Percentiles rank a stretch among this genome's conserved stretches.
These are phyloP conservation scores for Orussus abietinus DNA, from an alignment of 1,140 invertebrate genomes.

Conservation along the genomic window DNA sequence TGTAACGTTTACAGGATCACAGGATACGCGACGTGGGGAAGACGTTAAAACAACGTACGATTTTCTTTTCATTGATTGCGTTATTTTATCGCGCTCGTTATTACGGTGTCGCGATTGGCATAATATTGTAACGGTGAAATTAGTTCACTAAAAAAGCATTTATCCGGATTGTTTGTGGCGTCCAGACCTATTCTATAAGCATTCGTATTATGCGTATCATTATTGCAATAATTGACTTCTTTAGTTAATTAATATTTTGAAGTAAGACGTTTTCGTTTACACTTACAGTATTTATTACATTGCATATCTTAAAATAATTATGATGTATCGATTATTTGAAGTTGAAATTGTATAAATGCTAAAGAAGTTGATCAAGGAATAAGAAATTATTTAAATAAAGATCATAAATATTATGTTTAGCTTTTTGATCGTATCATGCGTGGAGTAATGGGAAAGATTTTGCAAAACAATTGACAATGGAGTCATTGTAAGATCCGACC, in stretches of 20 bases:
- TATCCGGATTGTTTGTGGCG: too few relatives aligned
- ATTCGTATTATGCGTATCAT: neutral
- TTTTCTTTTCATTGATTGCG: neutral
- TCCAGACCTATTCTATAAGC: slow-evolving; percentile 10
- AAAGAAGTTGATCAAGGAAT: neutral
- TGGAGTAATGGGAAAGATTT: too few relatives aligned
- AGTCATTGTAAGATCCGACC: too few relatives aligned
- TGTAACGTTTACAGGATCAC: neutral
- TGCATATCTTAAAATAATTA: neutral
- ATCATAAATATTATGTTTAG: neutral
- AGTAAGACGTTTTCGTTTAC: too few relatives aligned
- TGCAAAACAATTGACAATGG: too few relatives aligned
- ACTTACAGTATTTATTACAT: neutral
- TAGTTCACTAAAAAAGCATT: too few relatives aligned
- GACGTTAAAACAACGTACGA: neutral
- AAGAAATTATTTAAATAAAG: neutral
- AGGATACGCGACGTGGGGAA: neutral
- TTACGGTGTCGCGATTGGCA: neutral
- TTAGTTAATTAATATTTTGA: neutral
- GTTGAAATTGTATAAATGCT: neutral
- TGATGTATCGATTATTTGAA: neutral
- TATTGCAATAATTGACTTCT: neutral
- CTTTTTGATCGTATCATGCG: too few relatives aligned
- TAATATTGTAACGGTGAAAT: too few relatives aligned
- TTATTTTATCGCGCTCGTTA: neutral